Percentiles rank a stretch among this genome's conserved stretches.
Conservation (phyloP, 2,113 vertebrate species). For the Pungitius pungitius region DNA sequence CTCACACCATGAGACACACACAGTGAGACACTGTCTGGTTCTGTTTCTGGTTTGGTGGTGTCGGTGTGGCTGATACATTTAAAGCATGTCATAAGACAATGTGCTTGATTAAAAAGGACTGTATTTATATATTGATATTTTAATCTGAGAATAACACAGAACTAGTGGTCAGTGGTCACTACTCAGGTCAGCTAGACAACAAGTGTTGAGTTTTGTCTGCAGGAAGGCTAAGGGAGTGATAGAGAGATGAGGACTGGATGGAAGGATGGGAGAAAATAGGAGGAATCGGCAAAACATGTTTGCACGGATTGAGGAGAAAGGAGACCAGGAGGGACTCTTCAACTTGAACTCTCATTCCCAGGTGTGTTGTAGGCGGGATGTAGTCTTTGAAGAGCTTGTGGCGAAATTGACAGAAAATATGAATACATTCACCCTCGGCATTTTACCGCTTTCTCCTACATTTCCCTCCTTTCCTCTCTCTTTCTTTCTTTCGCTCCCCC, state of each 20-base stretch:
- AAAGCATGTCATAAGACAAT: slow-evolving; percentile 25
- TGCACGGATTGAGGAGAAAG: slow-evolving; percentile 45
- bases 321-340: slow-evolving; percentile 73
- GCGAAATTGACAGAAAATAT: slow-evolving; percentile 73
- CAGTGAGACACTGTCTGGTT: slow-evolving; percentile 26
- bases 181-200: slow-evolving; percentile 52
- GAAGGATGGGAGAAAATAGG: slow-evolving; percentile 49
- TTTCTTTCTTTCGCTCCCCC: slow-evolving; percentile 48
- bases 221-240: neutral
- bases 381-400: slow-evolving; percentile 82
- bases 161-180: too few species aligned
- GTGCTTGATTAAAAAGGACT: slow-evolving; percentile 31
- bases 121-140: slow-evolving; percentile 48
- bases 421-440: slow-evolving; percentile 55
- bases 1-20: too few species aligned
- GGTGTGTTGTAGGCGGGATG: slow-evolving; percentile 77
- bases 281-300: slow-evolving; percentile 72
- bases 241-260: slow-evolving; percentile 15
- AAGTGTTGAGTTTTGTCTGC: slow-evolving; percentile 48
- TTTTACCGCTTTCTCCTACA: slow-evolving; percentile 53
- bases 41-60: slow-evolving; percentile 6
- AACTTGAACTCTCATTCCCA: slow-evolving; percentile 79
- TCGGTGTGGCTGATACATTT: slow-evolving; percentile 17
- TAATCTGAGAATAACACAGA: slow-evolving; percentile 50
- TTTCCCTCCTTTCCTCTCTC: slow-evolving; percentile 42